Percentiles rank a stretch among this genome's conserved stretches.
phyloP scores from a whole-genome alignment of 2,797 vertebrate genomes.

The Salarias fasciatus region DNA sequence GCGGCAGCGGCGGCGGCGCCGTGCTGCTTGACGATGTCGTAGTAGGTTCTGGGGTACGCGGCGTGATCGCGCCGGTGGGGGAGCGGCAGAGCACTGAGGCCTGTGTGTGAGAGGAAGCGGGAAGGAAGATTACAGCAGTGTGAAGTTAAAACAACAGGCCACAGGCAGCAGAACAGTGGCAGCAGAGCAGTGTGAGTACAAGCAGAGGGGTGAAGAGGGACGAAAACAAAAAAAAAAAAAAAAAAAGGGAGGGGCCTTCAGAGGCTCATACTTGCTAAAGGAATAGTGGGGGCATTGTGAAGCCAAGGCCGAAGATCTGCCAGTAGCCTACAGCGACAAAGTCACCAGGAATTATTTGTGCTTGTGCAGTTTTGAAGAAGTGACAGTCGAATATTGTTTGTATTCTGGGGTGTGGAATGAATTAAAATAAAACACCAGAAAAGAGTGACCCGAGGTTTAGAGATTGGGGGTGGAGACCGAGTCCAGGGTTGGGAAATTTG shows the following conservation, averaged over 20 bases:
- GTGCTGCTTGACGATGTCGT: constrained; percentile 63
- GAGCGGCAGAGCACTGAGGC: constrained; percentile 61
- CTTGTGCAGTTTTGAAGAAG: background rate
- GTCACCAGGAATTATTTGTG: constrained; percentile 21
- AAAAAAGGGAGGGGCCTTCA: background rate
- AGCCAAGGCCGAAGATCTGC: constrained; percentile 40
- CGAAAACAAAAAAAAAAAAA: too few relatives aligned
- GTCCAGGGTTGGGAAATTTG: constrained; percentile 41
- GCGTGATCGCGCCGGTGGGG: constrained; percentile 62
- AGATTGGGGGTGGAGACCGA: constrained; percentile 50
- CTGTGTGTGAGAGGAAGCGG: constrained; percentile 68
- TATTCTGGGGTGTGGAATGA: constrained; percentile 23
- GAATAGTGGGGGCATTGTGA: constrained; percentile 47
- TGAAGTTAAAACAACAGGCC: constrained; percentile 52
- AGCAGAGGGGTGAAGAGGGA: constrained; percentile 49
- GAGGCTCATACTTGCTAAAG: constrained; percentile 26
- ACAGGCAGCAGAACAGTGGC: constrained; percentile 62
- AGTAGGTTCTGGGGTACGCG: constrained; percentile 60
- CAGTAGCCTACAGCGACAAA: constrained; percentile 33
- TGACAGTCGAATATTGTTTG: constrained; percentile 37
- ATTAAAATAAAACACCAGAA: constrained; percentile 36
- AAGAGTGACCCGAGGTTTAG: constrained; percentile 42
- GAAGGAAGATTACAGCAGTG: constrained; percentile 60
- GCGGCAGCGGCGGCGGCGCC: background rate
- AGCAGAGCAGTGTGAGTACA: constrained; percentile 69